Conservation (phyloP, 2,797 vertebrate species). For the Myotis daubentonii region DNA sequence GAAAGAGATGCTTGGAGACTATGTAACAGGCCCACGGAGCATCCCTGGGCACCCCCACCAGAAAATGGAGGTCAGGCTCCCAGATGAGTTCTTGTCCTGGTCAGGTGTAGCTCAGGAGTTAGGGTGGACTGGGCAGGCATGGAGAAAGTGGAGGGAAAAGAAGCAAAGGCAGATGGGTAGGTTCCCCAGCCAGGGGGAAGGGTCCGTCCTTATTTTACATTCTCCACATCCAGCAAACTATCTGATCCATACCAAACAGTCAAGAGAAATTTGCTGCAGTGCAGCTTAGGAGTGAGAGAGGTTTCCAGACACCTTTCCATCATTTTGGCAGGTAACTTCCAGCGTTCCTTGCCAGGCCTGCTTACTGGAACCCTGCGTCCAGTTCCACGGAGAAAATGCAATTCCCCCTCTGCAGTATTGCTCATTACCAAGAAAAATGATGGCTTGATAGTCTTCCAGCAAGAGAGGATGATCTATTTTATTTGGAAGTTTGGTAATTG, state of each 20-base stretch:
- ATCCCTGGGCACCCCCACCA: no score
- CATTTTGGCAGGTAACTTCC: slow-evolving; percentile 67
- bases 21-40: no score
- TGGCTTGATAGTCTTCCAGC: slow-evolving; percentile 74
- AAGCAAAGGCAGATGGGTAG: neutral
- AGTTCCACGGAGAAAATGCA: slow-evolving; percentile 58
- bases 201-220: neutral
- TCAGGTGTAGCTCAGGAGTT: neutral
- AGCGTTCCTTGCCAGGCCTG: slow-evolving; percentile 55
- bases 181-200: neutral
- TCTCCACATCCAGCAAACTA: neutral
- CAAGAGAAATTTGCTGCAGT: slow-evolving; percentile 38
- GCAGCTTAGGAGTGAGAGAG: slow-evolving; percentile 27
- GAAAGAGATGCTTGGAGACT: neutral
- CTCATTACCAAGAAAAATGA: slow-evolving; percentile 75
- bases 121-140: neutral
- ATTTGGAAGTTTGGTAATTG: slow-evolving; percentile 82
- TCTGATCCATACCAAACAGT: slow-evolving; percentile 20
- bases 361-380: slow-evolving; percentile 74
- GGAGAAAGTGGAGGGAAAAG: neutral
- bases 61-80: neutral
- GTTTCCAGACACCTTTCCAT: slow-evolving; percentile 73
- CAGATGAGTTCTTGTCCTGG: neutral
- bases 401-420: slow-evolving; percentile 49
- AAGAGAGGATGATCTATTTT: slow-evolving; percentile 73